A percentile compares a stretch with the other conserved stretches of the same genome.
Evolutionary conservation across 2,113 vertebrate species (phyloP).

Genomic region (Ctenodactylus gundi): DNA sequence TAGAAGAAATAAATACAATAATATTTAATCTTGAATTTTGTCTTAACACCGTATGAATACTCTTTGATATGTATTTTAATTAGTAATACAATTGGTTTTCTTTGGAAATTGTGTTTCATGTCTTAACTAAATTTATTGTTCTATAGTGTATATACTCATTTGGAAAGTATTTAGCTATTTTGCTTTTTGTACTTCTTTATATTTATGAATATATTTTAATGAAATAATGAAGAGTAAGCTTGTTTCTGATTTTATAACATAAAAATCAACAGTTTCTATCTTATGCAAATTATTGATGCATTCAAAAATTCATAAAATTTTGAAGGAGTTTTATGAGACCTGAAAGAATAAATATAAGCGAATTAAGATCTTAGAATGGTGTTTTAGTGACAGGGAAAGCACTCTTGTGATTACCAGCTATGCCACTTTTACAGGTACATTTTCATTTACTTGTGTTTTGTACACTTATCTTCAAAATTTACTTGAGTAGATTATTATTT

Average conservation of each 20-base stretch:
- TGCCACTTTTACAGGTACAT: conserved; percentile 58
- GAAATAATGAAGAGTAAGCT: neutral
- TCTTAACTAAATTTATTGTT: neutral
- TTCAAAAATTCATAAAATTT: conserved; percentile 38
- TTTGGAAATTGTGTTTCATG: neutral
- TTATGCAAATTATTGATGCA: neutral
- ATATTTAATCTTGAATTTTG: neutral
- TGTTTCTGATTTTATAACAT: no score
- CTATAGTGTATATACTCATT: neutral
- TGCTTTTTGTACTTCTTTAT: neutral
- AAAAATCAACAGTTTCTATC: conserved; percentile 18
- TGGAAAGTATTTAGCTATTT: neutral
- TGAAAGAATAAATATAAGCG: conserved; percentile 48
- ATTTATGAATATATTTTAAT: neutral
- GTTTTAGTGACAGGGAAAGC: neutral
- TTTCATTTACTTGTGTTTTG: conserved; percentile 59
- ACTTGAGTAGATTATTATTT: conserved; percentile 50
- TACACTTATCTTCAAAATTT: conserved; percentile 55
- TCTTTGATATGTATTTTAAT: neutral
- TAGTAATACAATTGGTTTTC: neutral
- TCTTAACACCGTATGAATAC: neutral
- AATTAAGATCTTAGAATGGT: neutral
- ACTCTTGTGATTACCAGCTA: conserved; percentile 40
- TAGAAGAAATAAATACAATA: neutral
- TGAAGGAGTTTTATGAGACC: conserved; percentile 4